Percentiles rank a stretch among this genome's conserved stretches.
These are phyloP conservation scores for Parambassis ranga DNA, from an alignment of 2,797 vertebrate species.

Conservation along the genomic window DNA sequence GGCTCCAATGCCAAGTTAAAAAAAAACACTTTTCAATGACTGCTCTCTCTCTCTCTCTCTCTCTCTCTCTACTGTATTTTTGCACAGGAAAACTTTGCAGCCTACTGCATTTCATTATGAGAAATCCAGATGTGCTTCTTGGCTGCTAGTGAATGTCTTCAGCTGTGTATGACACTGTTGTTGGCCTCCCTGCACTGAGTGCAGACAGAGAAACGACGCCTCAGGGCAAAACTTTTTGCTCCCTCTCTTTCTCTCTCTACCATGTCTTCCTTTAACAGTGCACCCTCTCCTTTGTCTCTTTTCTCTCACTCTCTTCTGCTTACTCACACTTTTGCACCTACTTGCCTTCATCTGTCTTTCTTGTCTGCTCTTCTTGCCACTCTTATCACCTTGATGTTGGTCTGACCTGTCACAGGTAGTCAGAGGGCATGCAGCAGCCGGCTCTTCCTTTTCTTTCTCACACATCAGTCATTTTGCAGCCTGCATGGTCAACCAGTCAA, in stretches of 20 bases:
- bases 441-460: slow-evolving; percentile 41
- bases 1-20: background rate
- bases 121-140: slow-evolving; percentile 76
- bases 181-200: slow-evolving; percentile 56
- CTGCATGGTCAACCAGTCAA: slow-evolving; percentile 42
- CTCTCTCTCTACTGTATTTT: slow-evolving; percentile 44
- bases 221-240: slow-evolving; percentile 63
- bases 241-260: slow-evolving; percentile 21
- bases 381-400: slow-evolving; percentile 46
- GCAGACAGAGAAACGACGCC: slow-evolving; percentile 66
- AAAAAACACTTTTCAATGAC: slow-evolving; percentile 25
- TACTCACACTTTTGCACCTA: slow-evolving; percentile 42
- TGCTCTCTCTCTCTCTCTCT: no score
- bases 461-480: slow-evolving; percentile 27
- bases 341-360: slow-evolving; percentile 3
- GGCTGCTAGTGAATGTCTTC: slow-evolving; percentile 69
- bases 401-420: slow-evolving; percentile 68
- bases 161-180: slow-evolving; percentile 74
- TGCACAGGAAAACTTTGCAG: slow-evolving; percentile 58
- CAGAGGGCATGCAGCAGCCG: slow-evolving; percentile 64
- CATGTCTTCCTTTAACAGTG: slow-evolving; percentile 28
- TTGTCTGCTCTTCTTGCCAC: slow-evolving; percentile 17
- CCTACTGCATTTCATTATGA: slow-evolving; percentile 69
- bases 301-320: slow-evolving; percentile 16
- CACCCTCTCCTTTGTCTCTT: slow-evolving; percentile 48